Evolutionary conservation across 2,888 invertebrate genomes (phyloP).

Genomic region (Ctenicera cuprea): DNA sequence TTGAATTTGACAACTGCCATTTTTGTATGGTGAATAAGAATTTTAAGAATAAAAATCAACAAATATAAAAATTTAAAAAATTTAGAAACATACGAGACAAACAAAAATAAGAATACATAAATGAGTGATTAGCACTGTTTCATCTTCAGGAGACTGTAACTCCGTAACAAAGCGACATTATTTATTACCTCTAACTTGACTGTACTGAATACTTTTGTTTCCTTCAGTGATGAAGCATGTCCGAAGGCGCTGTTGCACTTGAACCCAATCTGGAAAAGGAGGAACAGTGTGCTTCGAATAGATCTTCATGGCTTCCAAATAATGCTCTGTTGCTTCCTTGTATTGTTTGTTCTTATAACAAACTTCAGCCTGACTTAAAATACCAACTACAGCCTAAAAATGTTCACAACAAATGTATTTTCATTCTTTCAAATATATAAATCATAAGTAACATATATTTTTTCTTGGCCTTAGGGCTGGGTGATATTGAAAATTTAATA

Average conservation of each 20-base stretch:
- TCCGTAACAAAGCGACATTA: not conserved
- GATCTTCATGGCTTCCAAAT: slow-evolving; percentile 64
- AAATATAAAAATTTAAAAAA: too few relatives aligned
- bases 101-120: too few relatives aligned
- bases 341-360: slow-evolving; percentile 59
- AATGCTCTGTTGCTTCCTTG: slow-evolving; percentile 63
- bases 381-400: slow-evolving; percentile 64
- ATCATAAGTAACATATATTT: too few relatives aligned
- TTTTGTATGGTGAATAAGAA: too few relatives aligned
- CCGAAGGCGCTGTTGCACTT: slow-evolving; percentile 67
- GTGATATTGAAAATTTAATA: too few relatives aligned
- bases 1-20: too few relatives aligned
- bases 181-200: not conserved
- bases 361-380: slow-evolving; percentile 65
- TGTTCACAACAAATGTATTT: too few relatives aligned
- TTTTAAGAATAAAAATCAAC: too few relatives aligned
- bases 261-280: slow-evolving; percentile 69
- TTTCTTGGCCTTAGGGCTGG: too few relatives aligned
- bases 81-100: too few relatives aligned
- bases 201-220: slow-evolving; percentile 41
- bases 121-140: too few relatives aligned
- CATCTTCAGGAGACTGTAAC: too few relatives aligned
- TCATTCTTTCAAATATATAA: not conserved
- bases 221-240: slow-evolving; percentile 66
- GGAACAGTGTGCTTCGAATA: slow-evolving; percentile 65